Conservation (phyloP, 2,797 vertebrate genomes). For the Argya squamiceps region DNA sequence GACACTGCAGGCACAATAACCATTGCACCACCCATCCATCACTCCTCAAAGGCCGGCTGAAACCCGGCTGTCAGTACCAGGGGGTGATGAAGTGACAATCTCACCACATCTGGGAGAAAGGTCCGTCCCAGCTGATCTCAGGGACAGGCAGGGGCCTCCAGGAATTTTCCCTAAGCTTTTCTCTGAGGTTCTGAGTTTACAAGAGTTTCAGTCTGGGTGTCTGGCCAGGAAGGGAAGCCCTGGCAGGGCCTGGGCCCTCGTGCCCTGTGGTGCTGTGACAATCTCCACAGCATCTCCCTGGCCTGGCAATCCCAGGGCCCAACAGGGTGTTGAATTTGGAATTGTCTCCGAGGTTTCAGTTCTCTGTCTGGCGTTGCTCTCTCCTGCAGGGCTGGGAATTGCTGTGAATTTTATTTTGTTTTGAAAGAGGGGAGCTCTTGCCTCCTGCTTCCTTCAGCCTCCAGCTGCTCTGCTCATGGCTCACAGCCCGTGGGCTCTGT, state of each 20-base stretch:
- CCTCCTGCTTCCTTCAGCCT: background rate
- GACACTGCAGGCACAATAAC: background rate
- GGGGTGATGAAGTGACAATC: conserved; percentile 22
- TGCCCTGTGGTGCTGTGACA: background rate
- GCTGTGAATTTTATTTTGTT: conserved; percentile 7
- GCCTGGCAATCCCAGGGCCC: background rate
- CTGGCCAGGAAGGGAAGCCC: conserved; percentile 2
- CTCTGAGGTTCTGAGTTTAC: conserved; percentile 30
- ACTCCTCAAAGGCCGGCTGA: background rate
- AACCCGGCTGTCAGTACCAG: background rate
- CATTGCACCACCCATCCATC: background rate
- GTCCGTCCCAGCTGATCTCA: background rate
- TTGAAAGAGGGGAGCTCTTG: background rate
- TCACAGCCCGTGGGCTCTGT: accelerated
- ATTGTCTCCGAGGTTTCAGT: background rate
- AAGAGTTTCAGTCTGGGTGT: background rate
- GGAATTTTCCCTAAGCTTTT: conserved; percentile 16
- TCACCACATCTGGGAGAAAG: background rate
- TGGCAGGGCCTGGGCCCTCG: background rate
- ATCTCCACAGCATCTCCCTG: background rate
- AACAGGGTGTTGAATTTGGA: background rate
- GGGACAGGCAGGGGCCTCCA: background rate
- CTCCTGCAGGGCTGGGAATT: background rate
- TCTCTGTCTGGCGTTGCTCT: background rate
- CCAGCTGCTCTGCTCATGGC: background rate